Conservation (phyloP, 2,888 invertebrate genomes). For the Calephelis perditalis region DNA sequence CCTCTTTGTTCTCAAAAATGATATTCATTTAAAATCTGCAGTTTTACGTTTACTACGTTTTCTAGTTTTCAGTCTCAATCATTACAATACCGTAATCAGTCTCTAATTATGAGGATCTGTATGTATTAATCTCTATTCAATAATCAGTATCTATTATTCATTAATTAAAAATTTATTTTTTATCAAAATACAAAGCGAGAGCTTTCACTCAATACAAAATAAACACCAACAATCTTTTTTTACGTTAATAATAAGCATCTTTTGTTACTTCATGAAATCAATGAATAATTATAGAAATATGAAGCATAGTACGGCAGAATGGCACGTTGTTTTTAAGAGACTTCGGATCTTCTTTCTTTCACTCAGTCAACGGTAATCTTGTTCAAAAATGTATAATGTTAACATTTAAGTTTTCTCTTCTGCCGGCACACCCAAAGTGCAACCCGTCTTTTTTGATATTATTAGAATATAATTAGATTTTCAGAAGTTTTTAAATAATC, state of each 20-base stretch:
- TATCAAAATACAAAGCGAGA: background rate
- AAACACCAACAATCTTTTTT: background rate
- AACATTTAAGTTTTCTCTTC: no score
- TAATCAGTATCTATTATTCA: no score
- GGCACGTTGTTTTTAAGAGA: background rate
- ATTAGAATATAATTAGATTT: no score
- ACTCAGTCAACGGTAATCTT: background rate
- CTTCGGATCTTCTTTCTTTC: background rate
- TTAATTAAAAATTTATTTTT: background rate
- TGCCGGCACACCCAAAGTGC: no score
- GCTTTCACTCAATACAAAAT: background rate
- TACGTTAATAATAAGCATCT: background rate
- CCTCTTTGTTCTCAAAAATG: background rate
- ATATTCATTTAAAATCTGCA: background rate
- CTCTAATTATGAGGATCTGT: background rate
- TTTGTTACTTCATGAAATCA: background rate
- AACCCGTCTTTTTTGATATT: no score
- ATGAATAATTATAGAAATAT: background rate
- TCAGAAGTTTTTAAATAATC: no score
- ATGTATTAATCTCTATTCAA: background rate
- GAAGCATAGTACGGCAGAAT: background rate
- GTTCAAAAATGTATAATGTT: no score
- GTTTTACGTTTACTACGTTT: background rate
- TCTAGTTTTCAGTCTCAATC: background rate
- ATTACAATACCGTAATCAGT: background rate